Conservation (phyloP, 2,888 invertebrate species). For the Strigamia crassipes region DNA sequence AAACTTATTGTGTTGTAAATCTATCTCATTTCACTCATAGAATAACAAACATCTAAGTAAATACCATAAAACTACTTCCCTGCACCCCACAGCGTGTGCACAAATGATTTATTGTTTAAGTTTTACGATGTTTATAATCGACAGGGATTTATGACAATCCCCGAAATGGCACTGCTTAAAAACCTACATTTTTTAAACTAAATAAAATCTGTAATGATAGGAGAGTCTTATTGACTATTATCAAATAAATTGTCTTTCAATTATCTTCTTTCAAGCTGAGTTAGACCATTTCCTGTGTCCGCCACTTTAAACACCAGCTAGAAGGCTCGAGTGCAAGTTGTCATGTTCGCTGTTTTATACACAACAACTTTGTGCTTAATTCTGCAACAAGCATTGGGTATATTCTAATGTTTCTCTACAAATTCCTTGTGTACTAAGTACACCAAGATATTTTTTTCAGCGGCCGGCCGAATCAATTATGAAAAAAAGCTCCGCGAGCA, state of each 20-base stretch:
- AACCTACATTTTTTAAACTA: neutral
- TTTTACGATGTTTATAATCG: too few species aligned
- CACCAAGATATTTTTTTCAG: neutral
- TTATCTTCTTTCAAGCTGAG: neutral
- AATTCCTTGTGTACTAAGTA: neutral
- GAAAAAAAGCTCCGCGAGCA: neutral
- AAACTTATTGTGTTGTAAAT: too few species aligned
- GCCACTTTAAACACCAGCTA: neutral
- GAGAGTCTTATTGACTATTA: neutral
- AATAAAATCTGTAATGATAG: neutral
- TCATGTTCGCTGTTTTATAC: neutral
- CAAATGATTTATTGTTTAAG: too few species aligned
- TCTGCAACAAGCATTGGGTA: neutral
- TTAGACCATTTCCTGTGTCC: neutral
- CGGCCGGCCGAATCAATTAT: neutral
- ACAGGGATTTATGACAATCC: too few species aligned
- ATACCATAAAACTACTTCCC: too few species aligned
- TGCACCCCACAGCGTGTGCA: too few species aligned
- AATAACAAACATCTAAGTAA: too few species aligned
- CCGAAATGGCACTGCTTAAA: too few species aligned
- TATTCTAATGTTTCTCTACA: neutral
- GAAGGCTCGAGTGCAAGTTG: neutral
- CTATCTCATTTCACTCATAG: too few species aligned
- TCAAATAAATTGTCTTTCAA: slow-evolving; percentile 3
- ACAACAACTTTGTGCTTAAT: neutral